Conservation (phyloP, 2,797 vertebrate genomes). For the Labeo calbasu region DNA sequence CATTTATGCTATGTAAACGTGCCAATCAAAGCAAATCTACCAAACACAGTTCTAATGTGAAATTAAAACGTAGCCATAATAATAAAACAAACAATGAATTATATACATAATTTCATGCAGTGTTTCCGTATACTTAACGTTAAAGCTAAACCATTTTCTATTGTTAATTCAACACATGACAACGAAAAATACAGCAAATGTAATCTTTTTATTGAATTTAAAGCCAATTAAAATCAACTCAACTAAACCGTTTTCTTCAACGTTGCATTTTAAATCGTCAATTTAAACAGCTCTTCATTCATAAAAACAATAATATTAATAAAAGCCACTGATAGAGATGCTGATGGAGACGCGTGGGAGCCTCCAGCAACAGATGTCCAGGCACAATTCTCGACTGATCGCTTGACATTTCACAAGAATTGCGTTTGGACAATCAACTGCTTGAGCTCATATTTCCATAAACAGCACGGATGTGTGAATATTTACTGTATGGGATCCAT, state of each 20-base stretch:
- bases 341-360: conserved; percentile 70
- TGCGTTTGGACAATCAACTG: conserved; percentile 99
- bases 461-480: conserved; percentile 11
- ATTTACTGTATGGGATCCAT: conserved; percentile 10
- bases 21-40: background rate
- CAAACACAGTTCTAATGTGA: background rate
- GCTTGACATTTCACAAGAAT: conserved; percentile 94
- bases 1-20: background rate
- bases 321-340: conserved; percentile 21
- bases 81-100: background rate
- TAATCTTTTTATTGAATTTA: background rate
- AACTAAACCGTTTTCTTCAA: background rate
- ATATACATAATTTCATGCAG: background rate
- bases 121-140: background rate
- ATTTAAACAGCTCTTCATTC: background rate
- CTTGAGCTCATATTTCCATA: conserved; percentile 51
- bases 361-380: conserved; percentile 98
- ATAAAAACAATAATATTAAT: background rate
- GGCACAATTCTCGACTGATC: conserved; percentile 92
- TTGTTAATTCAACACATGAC: conserved; percentile 12
- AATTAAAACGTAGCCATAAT: background rate
- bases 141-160: background rate
- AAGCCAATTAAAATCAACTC: background rate
- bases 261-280: background rate
- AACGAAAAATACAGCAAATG: conserved; percentile 20